phyloP scores from a whole-genome alignment of 1,140 invertebrate species.

The Drosophila kohkoa region DNA sequence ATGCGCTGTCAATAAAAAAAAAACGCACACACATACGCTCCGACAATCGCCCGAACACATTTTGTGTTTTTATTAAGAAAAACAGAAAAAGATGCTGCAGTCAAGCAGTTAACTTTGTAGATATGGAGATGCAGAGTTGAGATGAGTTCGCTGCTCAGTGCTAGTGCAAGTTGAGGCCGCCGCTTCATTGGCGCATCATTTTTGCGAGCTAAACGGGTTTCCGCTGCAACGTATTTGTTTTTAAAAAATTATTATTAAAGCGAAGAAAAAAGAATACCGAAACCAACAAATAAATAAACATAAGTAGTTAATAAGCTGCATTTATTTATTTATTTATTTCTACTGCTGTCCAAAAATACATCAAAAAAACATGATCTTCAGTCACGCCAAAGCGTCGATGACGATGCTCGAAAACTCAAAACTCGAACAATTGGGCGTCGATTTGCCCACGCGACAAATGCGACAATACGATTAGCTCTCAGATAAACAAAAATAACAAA shows the following conservation, averaged over 20 bases:
- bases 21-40: slow-evolving; percentile 25
- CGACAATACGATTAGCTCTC: neutral
- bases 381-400: slow-evolving; percentile 33
- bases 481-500: neutral
- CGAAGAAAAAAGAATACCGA: neutral
- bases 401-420: slow-evolving; percentile 11
- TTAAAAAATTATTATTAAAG: neutral
- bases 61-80: slow-evolving; percentile 48
- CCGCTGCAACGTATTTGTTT: slow-evolving; percentile 28
- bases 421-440: slow-evolving; percentile 19
- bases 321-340: slow-evolving; percentile 51
- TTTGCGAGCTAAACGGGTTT: slow-evolving; percentile 46
- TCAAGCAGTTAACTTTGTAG: slow-evolving; percentile 11
- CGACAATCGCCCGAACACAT: slow-evolving; percentile 40
- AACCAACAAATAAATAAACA: slow-evolving; percentile 5
- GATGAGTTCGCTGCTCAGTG: slow-evolving; percentile 14
- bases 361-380: slow-evolving; percentile 46
- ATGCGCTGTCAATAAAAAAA: slow-evolving; percentile 49
- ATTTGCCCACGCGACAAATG: slow-evolving; percentile 40
- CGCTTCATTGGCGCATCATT: slow-evolving; percentile 22
- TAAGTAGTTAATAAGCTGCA: slow-evolving; percentile 39
- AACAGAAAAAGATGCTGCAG: slow-evolving; percentile 27
- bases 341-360: slow-evolving; percentile 42
- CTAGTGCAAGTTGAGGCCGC: slow-evolving; percentile 35
- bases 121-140: slow-evolving; percentile 23